These are phyloP conservation scores for Amphilophus citrinellus DNA, from an alignment of 2,113 vertebrate species.

Conservation along the genomic window DNA sequence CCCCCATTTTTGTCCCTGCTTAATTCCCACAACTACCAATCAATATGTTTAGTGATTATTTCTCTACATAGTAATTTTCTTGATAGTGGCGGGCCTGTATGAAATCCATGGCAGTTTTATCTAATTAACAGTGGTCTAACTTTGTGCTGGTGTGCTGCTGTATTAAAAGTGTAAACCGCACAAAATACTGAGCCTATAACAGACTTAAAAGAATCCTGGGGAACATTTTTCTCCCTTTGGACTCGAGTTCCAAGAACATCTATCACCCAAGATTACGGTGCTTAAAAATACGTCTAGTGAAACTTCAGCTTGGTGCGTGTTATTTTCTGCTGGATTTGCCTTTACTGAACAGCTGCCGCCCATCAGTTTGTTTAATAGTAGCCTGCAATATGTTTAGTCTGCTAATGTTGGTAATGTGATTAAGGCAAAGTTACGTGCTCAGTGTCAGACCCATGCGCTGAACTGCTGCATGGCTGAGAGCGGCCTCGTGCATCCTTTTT, in stretches of 20 bases:
- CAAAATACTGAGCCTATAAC: neutral
- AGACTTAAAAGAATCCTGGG: neutral
- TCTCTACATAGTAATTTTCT: neutral
- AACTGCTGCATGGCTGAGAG: neutral
- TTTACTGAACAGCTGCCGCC: neutral
- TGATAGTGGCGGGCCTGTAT: neutral
- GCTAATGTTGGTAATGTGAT: neutral
- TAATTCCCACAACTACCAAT: neutral
- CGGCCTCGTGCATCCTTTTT: neutral
- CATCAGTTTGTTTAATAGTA: neutral
- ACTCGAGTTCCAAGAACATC: neutral
- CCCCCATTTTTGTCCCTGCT: neutral
- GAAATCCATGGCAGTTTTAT: neutral
- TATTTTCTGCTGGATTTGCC: neutral
- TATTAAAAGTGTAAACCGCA: neutral
- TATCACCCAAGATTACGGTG: neutral
- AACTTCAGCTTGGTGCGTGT: no score
- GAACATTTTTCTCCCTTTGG: neutral
- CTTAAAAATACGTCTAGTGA: neutral
- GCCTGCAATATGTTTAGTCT: neutral
- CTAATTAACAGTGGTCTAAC: neutral
- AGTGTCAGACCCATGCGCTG: fast-evolving
- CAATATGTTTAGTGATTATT: neutral
- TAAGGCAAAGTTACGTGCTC: neutral
- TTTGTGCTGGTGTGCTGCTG: neutral